Conservation (phyloP, 2,888 invertebrate species). For the Campaea margaritaria region DNA sequence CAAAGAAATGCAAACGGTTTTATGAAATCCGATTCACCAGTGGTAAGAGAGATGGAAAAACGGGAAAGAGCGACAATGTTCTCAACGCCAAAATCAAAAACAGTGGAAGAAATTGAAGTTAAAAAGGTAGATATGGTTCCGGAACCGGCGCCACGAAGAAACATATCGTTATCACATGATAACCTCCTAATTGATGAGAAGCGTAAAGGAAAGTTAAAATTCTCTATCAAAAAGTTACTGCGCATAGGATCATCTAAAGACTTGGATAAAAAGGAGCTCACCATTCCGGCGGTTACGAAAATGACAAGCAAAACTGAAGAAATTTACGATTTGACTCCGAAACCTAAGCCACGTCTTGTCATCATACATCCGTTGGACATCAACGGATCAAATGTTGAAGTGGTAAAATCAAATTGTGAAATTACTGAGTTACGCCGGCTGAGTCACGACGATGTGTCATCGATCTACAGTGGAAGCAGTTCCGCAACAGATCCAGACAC, state of each 20-base stretch:
- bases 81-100: constrained; percentile 59
- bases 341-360: constrained; percentile 90
- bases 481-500: constrained; percentile 70
- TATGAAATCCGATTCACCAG: constrained; percentile 88
- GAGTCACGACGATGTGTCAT: constrained; percentile 83
- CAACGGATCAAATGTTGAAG: constrained; percentile 92
- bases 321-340: constrained; percentile 83
- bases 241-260: constrained; percentile 92
- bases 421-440: constrained; percentile 69
- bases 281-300: constrained; percentile 73
- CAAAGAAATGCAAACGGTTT: constrained; percentile 84
- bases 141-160: constrained; percentile 89
- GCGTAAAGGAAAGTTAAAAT: constrained; percentile 89
- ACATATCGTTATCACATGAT: constrained; percentile 91
- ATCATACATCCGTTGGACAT: constrained; percentile 95
- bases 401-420: constrained; percentile 86
- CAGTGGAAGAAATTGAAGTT: constrained; percentile 65
- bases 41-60: constrained; percentile 90
- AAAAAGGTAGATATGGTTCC: constrained; percentile 74
- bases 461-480: constrained; percentile 77
- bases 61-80: constrained; percentile 86
- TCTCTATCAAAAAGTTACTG: constrained; percentile 93
- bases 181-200: constrained; percentile 87
- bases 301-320: constrained; percentile 83
- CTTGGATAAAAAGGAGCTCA: constrained; percentile 84